Base-by-base conservation (phyloP, 2,113 vertebrate species). In the Amblyornis subalaris region DNA sequence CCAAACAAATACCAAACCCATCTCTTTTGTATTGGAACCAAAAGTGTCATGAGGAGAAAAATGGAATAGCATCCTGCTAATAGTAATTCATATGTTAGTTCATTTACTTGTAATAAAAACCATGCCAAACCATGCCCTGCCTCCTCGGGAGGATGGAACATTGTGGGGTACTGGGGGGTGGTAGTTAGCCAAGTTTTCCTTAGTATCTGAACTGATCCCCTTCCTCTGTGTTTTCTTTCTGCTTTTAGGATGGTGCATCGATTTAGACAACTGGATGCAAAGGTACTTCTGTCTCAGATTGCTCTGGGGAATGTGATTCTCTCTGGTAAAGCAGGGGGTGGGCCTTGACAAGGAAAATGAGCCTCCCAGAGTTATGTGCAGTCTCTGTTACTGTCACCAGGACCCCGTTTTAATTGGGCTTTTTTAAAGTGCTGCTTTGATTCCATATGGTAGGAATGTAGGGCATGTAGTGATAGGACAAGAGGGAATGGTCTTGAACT, bases 181-280 rank as follows among this genome's bases (percentile, higher is more conserved):
- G 53, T 7, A 47, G 38, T 60, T 48, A 21, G 53, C 14, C 29
- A 40, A 12, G 23, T 11, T 47, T 50, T 55, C 18, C 50, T 11
- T 40, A 17, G 12, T 24, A 22, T 13, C 18, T 6, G 3, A 11
- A 7, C 67, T 96, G 44, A 80, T 16, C 28, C 14, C 6, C 90
- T 38, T 79, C 15, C 19, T 75, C 47, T 8, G 0, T 95, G 38
- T 90, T 42, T 44, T 62, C 48, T 65, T 85, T 94, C 70, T 93
- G 20, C 70, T 95, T 92, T 72, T 86, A 98, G 98, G 91, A 96
- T 98, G 89, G 61, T 86, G 17, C 97, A 98, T 90, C 98, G 96
- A 17, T 98, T 98, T 33, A 96, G 96, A 93, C 97, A 98, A 61
- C 95, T 98, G 96, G 98, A 98, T 78, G 85, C 96, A 38, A 98